These are phyloP conservation scores for Acrocephalus kingi DNA, from an alignment of 2,113 vertebrate species.

Conservation along the genomic window DNA sequence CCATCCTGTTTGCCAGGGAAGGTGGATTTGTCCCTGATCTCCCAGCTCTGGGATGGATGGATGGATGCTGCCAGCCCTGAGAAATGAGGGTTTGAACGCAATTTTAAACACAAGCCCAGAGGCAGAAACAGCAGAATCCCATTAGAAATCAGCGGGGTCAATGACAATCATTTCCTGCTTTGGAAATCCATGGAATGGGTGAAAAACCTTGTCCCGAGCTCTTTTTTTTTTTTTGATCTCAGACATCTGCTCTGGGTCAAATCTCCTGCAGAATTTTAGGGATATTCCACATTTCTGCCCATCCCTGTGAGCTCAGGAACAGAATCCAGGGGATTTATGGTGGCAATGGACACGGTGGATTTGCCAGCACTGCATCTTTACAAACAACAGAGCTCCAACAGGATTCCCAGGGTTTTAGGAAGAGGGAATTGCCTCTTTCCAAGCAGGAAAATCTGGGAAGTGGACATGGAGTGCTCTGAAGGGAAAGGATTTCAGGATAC, in stretches of 20 bases:
- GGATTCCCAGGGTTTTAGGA: too few species aligned
- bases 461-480: neutral
- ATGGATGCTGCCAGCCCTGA: neutral
- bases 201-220: neutral
- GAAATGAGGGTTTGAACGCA: neutral
- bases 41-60: neutral
- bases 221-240: too few species aligned
- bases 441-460: neutral
- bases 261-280: too few species aligned
- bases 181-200: neutral
- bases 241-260: too few species aligned
- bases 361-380: too few species aligned
- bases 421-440: neutral
- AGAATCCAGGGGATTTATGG: too few species aligned
- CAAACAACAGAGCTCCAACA: too few species aligned
- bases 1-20: neutral
- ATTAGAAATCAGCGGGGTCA: neutral
- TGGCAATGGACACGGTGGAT: too few species aligned
- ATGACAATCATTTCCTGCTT: neutral
- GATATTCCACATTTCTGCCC: too few species aligned
- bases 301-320: too few species aligned
- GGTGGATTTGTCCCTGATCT: neutral
- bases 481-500: neutral
- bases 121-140: neutral
- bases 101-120: neutral